Base-by-base conservation (phyloP, 2,113 vertebrate genomes). In the Macquaria ambigua region DNA sequence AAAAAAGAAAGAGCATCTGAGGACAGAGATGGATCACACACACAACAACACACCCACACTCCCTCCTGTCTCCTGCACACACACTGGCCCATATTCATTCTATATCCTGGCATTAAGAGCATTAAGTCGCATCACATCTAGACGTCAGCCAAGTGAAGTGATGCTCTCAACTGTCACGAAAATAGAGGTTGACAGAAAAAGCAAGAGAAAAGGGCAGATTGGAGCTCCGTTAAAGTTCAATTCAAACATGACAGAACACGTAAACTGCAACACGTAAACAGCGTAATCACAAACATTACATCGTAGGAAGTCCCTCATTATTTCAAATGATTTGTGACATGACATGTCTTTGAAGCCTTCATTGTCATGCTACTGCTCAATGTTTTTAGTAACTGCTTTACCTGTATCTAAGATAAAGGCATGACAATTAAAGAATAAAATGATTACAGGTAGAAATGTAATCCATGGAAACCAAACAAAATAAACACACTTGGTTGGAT, bases 381-480 rank as follows among this genome's bases (percentile, higher is more conserved):
- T 71, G 77, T 68, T 52, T 74, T 70, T 56, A 25, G 43, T n/a
- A 41, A 66, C 21, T 20, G 16, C 11, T 82, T 63, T 7, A 81
- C 64, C 48, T 78, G 56, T 64, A 79, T 52, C 61, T 53, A 70
- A 56, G 39, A 68, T 64, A 37, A 82, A 77, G 48, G 74, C 74
- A 53, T 2, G 6, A 43, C 59, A 55, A 59, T 85, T 53, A 82
- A 62, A 84, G 37, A 78, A 66, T 61, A 48, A 77, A 90, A 82
- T 72, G 34, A 88, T 81, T 76, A 77, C 39, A 87, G 78, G 75
- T 61, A 62, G 3, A 75, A 79, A 66, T 28, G 34, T 2, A 5
- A 28, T 56, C 87, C 79, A 87, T 89, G 80, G 89, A 79, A 88
- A 91, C 86, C 72, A 85, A 90, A 77, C 52, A 71, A 70, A 69